phyloP scores from a whole-genome alignment of 2,113 vertebrate genomes.

The Globicephala melas region DNA sequence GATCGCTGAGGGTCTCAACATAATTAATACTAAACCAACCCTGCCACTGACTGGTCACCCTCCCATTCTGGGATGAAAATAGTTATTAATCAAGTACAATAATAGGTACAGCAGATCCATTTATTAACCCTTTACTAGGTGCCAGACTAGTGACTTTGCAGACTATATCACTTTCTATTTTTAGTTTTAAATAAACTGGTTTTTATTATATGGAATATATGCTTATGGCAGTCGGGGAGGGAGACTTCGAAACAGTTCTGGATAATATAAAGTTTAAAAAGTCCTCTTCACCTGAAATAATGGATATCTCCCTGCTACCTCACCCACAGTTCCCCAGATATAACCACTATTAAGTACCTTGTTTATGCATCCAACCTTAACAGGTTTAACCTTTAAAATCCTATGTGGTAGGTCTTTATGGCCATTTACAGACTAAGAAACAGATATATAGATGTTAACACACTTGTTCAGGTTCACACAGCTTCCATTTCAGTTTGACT shows the following conservation, averaged over 20 bases:
- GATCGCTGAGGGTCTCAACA: background rate
- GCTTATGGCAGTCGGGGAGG: background rate
- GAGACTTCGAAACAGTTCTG: background rate
- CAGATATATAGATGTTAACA: background rate
- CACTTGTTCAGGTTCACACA: background rate
- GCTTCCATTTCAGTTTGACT: background rate
- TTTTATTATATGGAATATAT: background rate
- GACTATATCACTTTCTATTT: background rate
- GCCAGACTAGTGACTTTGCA: background rate
- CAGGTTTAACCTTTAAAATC: background rate
- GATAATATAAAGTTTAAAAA: background rate
- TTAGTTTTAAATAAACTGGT: background rate
- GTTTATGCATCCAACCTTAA: background rate
- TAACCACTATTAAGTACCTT: background rate
- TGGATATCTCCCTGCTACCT: background rate
- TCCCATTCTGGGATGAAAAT: background rate
- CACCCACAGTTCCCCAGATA: background rate
- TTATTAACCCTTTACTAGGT: background rate
- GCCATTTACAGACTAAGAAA: background rate
- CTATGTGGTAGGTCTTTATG: background rate
- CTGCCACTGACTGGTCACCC: background rate
- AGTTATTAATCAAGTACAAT: background rate
- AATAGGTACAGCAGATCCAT: background rate
- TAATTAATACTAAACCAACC: background rate
- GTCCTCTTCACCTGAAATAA: background rate